phyloP scores from a whole-genome alignment of 2,113 vertebrate species.

The Phrynocephalus versicolor region DNA sequence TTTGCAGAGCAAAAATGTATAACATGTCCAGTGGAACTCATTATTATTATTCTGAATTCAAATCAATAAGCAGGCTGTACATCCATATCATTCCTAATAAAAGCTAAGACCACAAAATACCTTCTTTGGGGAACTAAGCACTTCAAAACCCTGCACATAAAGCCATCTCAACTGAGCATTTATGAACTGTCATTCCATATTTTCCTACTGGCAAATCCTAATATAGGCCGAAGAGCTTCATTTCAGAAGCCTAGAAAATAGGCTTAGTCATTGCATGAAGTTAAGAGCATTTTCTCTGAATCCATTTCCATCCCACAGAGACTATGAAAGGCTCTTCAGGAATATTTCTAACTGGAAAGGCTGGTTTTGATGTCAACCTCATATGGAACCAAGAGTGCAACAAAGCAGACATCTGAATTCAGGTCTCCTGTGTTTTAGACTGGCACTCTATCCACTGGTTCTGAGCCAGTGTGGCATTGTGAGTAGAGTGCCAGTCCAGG shows the following conservation, averaged over 20 bases:
- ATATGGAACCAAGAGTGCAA: too few species aligned
- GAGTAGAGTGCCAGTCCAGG: too few species aligned
- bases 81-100: neutral
- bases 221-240: constrained; percentile 1
- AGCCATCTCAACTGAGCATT: neutral
- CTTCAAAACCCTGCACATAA: neutral
- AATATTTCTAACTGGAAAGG: neutral
- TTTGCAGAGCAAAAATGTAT: neutral
- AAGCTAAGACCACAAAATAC: neutral
- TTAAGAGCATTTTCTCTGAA: neutral
- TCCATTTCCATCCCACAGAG: accelerated
- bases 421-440: too few species aligned
- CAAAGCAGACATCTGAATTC: too few species aligned
- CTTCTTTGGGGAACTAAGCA: neutral
- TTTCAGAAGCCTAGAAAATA: neutral
- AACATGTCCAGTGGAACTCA: neutral
- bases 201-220: neutral
- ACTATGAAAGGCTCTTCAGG: neutral
- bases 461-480: too few species aligned
- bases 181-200: neutral
- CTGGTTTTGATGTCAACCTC: neutral
- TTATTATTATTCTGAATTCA: neutral
- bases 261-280: accelerated
- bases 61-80: neutral
- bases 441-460: too few species aligned